These are phyloP conservation scores for Drosophila obscura DNA, from an alignment of 1,140 invertebrate genomes.

Conservation along the genomic window DNA sequence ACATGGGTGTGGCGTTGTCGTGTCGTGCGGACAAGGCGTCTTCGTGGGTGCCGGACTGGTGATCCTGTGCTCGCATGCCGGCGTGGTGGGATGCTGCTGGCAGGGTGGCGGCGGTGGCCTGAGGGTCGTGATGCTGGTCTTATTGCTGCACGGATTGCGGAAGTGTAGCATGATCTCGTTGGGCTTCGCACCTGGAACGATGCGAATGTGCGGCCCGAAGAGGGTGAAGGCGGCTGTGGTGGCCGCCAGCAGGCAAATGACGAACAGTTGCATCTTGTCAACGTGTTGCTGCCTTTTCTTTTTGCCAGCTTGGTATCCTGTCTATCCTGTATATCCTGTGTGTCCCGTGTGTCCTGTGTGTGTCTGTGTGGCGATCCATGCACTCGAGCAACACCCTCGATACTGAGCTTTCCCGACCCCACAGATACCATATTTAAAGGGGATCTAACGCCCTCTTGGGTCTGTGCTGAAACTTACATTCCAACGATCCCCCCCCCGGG, in stretches of 20 bases:
- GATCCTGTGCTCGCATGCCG: slow-evolving; percentile 36
- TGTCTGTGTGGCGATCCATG: slow-evolving; percentile 17
- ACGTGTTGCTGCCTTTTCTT: slow-evolving; percentile 1
- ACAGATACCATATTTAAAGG: slow-evolving; percentile 53
- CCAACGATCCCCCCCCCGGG: slow-evolving; percentile 10
- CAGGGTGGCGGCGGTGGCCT: slow-evolving; percentile 47
- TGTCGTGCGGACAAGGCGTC: slow-evolving; percentile 8
- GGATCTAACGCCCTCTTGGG: neutral
- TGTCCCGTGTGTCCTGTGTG: slow-evolving; percentile 8
- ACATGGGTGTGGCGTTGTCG: slow-evolving; percentile 12
- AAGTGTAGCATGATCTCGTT: slow-evolving; percentile 66
- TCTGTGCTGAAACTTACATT: slow-evolving; percentile 46
- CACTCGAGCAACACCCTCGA: slow-evolving; percentile 39
- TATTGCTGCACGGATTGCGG: slow-evolving; percentile 66
- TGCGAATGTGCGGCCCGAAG: slow-evolving; percentile 65
- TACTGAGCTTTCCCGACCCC: slow-evolving; percentile 33
- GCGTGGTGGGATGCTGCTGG: slow-evolving; percentile 49
- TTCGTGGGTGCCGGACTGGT: slow-evolving; percentile 31
- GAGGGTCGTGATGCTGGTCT: slow-evolving; percentile 56
- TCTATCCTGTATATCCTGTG: neutral
- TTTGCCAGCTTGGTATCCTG: neutral
- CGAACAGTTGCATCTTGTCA: slow-evolving; percentile 53
- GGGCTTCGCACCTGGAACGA: slow-evolving; percentile 45
- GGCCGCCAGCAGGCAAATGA: slow-evolving; percentile 51
- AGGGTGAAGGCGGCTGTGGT: slow-evolving; percentile 55